Evolutionary conservation across 2,797 vertebrate species (phyloP).

Genomic region (Falco cherrug): DNA sequence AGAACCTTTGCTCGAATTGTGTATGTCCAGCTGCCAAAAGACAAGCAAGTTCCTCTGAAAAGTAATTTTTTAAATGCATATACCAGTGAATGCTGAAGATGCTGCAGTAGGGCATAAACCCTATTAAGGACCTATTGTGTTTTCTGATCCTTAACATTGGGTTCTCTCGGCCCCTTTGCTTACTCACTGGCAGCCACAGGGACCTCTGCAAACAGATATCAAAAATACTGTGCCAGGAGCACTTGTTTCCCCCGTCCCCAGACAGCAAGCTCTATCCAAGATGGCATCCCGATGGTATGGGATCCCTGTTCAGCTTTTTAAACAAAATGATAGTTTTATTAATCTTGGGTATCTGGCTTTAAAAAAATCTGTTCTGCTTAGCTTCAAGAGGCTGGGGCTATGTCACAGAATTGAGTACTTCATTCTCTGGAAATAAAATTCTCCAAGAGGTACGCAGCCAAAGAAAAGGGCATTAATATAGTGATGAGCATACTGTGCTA

Average conservation of each 20-base stretch:
- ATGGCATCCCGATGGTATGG: neutral
- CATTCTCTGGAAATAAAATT: neutral
- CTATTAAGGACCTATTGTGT: neutral
- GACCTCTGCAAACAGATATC: neutral
- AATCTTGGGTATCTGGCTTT: neutral
- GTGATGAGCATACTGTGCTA: neutral
- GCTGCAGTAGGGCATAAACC: neutral
- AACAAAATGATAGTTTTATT: neutral
- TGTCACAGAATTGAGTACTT: accelerated
- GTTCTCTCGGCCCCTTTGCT: neutral
- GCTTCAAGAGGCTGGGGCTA: neutral
- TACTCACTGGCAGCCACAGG: neutral
- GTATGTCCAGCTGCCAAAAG: neutral
- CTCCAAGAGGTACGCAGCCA: neutral
- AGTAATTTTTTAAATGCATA: neutral
- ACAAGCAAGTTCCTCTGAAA: neutral
- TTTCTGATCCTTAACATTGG: neutral
- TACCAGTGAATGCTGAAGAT: neutral
- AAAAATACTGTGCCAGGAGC: neutral
- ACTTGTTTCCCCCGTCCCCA: neutral
- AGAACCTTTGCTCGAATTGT: neutral
- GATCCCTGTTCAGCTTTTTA: neutral
- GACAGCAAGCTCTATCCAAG: neutral
- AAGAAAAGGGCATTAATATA: neutral
- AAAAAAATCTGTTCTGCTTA: neutral